A percentile compares a stretch with the other conserved stretches of the same genome.
These are phyloP conservation scores for Tragulus kanchil DNA, from an alignment of 2,113 vertebrate genomes.

Conservation along the genomic window DNA sequence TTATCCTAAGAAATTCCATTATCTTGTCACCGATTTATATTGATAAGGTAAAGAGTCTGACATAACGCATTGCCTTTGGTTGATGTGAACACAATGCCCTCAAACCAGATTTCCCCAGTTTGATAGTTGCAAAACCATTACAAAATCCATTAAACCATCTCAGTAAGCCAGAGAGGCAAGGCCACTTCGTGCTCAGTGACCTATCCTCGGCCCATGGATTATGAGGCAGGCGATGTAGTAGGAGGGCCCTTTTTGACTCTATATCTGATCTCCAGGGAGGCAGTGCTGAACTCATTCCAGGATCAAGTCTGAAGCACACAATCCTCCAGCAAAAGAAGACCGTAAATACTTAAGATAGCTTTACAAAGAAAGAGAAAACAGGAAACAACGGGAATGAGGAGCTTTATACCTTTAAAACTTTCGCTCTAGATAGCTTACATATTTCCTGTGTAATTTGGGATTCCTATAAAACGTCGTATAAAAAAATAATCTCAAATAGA, in stretches of 20 bases:
- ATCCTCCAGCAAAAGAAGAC: background rate
- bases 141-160: constrained; percentile 60
- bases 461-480: background rate
- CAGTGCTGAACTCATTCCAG: background rate
- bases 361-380: background rate
- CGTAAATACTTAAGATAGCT: background rate
- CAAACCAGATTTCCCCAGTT: background rate
- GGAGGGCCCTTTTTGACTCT: background rate
- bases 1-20: background rate
- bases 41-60: background rate
- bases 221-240: background rate
- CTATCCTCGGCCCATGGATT: background rate
- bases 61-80: background rate
- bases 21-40: background rate
- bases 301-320: constrained; percentile 7
- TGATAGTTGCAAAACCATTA: constrained; percentile 15
- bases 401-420: background rate
- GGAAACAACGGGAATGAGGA: background rate
- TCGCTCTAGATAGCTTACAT: background rate
- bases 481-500: background rate
- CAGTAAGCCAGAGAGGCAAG: constrained; percentile 35
- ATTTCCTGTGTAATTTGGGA: background rate
- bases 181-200: constrained; percentile 53
- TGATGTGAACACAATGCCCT: background rate
- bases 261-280: background rate